Percentiles rank a stretch among this genome's conserved stretches.
Evolutionary conservation across 2,888 invertebrate species (phyloP).

Genomic region (Scaptodrosophila latifasciaeformis): DNA sequence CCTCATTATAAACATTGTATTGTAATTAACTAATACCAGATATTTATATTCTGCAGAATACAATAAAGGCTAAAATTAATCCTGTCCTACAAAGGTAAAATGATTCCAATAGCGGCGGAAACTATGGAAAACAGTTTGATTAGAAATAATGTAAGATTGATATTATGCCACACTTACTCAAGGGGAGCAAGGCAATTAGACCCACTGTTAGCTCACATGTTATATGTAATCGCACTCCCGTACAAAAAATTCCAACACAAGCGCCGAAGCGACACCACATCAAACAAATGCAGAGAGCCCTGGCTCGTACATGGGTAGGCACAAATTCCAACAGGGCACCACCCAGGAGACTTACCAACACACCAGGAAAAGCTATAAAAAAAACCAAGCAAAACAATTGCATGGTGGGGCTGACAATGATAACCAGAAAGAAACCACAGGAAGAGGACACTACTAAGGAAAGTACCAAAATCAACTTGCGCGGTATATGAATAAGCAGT

Average conservation of each 20-base stretch:
- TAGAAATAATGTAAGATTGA: neutral
- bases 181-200: slow-evolving; percentile 32
- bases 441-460: slow-evolving; percentile 30
- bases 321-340: slow-evolving; percentile 45
- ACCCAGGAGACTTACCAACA: slow-evolving; percentile 39
- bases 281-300: slow-evolving; percentile 49
- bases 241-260: slow-evolving; percentile 31
- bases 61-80: no score
- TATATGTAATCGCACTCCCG: slow-evolving; percentile 35
- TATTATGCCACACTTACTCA: slow-evolving; percentile 27
- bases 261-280: slow-evolving; percentile 51
- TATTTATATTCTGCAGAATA: no score
- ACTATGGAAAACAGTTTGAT: slow-evolving; percentile 6
- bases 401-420: slow-evolving; percentile 8
- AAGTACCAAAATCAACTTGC: slow-evolving; percentile 37
- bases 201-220: slow-evolving; percentile 37
- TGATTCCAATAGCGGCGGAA: slow-evolving; percentile 25
- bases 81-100: no score
- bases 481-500: slow-evolving; percentile 30
- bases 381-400: slow-evolving; percentile 32
- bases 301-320: slow-evolving; percentile 47
- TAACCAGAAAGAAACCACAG: slow-evolving; percentile 34
- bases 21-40: no score
- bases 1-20: no score
- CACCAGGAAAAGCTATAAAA: slow-evolving; percentile 43